Evolutionary conservation across 2,888 invertebrate species (phyloP), one percentile per base, ranked within the genome.

Genomic region (Griposia aprilina): DNA sequence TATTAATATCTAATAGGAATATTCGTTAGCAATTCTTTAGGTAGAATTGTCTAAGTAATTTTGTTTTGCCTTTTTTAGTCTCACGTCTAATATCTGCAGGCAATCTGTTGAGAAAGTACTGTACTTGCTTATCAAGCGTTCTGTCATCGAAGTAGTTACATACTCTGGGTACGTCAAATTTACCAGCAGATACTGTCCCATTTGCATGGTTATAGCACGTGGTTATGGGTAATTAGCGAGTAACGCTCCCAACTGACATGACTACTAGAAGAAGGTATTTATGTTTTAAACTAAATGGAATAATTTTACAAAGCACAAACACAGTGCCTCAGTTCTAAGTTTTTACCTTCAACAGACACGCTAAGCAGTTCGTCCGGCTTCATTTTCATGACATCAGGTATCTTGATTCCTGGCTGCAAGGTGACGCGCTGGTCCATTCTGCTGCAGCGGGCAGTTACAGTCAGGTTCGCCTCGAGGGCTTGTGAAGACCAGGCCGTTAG

Each of bases 401-500:
- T 88, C 60, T 88, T 92, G 63, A 68, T 81, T 0, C 86, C 90
- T 0, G 95, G 90, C 1, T 86, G 78, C 6, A 96, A 84, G 0
- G 77, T 82, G 1, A 93, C 84, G 6, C 88, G 86, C 52, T 88
- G 87, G 0, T 78, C 77, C 0, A 82, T 59, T 1, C 62, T 76
- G 0, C 83, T 87, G 66, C 91, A 91, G 23, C 81, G 84, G 0
- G 93, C 93, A 0, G 92, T 93, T 15, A 97, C 93, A 2, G 91
- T 93, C 62, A 97, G 87, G 81, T 92, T 90, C 0, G 94, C 87
- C 0, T 91, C 87, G 0, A 89, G 55, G 0, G 88, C 74, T 1
- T 90, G 84, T 0, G 93, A 86, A 0, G 94, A 94, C 95, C 97
- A 97, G n/a, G 94, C 92, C 0, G 96, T 92, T 10, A 97, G 87